Evolutionary conservation across 2,113 vertebrate genomes (phyloP), one percentile per base, ranked within the genome.

Genomic region (Acanthochromis polyacanthus): DNA sequence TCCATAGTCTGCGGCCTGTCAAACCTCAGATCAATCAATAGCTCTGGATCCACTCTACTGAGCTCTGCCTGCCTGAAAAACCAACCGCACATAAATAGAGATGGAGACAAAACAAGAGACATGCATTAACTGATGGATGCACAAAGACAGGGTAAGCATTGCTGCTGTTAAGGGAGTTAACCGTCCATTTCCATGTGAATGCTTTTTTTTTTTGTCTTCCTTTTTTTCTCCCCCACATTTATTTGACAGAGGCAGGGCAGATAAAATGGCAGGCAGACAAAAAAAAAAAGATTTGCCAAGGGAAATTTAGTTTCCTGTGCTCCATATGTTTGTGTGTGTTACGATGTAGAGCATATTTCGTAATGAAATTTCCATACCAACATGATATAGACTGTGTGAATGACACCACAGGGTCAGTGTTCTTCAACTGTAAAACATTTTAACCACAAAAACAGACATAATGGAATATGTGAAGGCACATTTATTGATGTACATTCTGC

Each of bases 21-120:
- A 5, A 71, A 78, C 46, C 28, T 58, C 71, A 59, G 64, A 80
- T 78, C 48, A 55, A 59, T 85, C 80, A 53, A 67, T 80, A 60
- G 20, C 43, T 53, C 72, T 23, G 28, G 55, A 73, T 23, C 32
- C 51, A 9, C 53, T 80, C 36, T 15, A 12, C 57, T 55, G 63
- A 80, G 36, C n/a, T 19, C 9, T 9, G 50, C 56, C 50, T 43
- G 75, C 40, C 50, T 71, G 10, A 9, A 59, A 22, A 63, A 53
- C 50, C 55, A 19, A 48, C 28, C 25, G 40, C 30, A 68, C 23
- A 32, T 36, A 59, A 36, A 43, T 68, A 66, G 11, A 59, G 36
- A 69, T 56, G 15, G 50, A 58, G 57, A 48, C 53, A 30, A 68
- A 67, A 71, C 62, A 61, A 36, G 28, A 17, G 32, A 36, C 32